These are phyloP conservation scores for Dicrurus megarhynchus DNA, from an alignment of 2,113 vertebrate species.

Conservation along the genomic window DNA sequence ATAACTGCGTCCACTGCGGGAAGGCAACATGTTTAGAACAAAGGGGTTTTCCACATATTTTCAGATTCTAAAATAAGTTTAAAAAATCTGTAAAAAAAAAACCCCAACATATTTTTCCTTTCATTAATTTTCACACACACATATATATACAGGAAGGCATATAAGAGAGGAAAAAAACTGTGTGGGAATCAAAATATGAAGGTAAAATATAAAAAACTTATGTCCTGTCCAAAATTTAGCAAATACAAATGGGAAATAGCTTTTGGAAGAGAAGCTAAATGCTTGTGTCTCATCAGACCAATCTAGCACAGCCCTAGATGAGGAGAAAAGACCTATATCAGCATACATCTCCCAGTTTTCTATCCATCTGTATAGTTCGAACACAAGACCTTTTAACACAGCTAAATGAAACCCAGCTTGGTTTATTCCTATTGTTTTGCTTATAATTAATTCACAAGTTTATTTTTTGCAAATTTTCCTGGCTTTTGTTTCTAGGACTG, in stretches of 20 bases:
- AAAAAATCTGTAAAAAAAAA: neutral
- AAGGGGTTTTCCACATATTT: neutral
- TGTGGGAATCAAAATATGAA: neutral
- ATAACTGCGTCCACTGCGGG: neutral
- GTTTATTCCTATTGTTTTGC: neutral
- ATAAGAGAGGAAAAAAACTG: neutral
- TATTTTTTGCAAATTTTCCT: neutral
- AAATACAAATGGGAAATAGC: neutral
- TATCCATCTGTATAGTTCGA: neutral
- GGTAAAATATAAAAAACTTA: neutral
- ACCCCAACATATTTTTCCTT: neutral
- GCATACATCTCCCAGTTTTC: neutral
- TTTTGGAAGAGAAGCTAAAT: neutral
- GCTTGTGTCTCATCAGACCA: neutral
- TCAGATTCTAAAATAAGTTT: neutral
- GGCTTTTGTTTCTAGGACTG: neutral
- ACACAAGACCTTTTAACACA: neutral
- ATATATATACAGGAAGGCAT: neutral
- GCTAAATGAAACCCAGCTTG: neutral
- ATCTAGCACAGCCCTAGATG: neutral
- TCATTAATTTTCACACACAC: neutral
- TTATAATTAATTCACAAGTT: neutral
- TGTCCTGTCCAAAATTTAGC: neutral
- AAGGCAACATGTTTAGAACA: neutral
- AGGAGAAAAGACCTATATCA: neutral